Conservation (phyloP, 2,888 invertebrate genomes). For the Pilophorus perplexus region DNA sequence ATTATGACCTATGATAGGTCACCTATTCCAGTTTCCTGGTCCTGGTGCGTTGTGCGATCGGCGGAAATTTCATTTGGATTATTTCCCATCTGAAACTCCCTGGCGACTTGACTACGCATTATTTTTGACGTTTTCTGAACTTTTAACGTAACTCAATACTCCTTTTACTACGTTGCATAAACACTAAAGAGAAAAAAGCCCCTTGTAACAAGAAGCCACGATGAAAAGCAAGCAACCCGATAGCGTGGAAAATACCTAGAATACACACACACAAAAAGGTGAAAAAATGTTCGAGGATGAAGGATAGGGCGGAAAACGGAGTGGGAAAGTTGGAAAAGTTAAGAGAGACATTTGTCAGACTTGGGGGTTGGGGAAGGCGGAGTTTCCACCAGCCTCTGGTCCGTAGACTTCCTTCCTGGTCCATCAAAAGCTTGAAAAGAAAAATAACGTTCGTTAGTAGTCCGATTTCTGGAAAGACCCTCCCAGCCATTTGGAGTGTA, state of each 20-base stretch:
- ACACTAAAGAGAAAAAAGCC: not conserved
- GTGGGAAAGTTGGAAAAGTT: conserved; percentile 37
- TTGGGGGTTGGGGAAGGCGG: conserved; percentile 18
- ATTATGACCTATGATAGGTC: too few species aligned
- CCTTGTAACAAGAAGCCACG: not conserved
- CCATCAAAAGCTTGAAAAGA: conserved; percentile 29
- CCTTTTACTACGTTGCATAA: too few species aligned
- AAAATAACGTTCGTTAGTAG: conserved; percentile 35
- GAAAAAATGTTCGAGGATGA: conserved; percentile 15
- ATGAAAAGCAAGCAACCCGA: not conserved
- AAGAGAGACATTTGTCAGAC: conserved; percentile 40
- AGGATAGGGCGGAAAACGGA: not conserved
- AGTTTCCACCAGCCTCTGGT: not conserved
- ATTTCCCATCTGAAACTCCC: too few species aligned
- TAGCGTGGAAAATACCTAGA: not conserved
- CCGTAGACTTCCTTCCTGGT: conserved; percentile 12
- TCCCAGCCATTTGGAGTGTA: too few species aligned
- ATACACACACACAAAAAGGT: not conserved
- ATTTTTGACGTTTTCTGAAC: too few species aligned
- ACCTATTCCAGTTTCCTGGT: too few species aligned
- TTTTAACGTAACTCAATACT: too few species aligned
- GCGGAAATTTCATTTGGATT: too few species aligned
- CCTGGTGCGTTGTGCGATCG: too few species aligned
- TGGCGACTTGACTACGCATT: too few species aligned
- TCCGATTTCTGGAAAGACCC: conserved; percentile 13